These are phyloP conservation scores for Andrena bicolor DNA, from an alignment of 2,888 invertebrate species.

Conservation along the genomic window DNA sequence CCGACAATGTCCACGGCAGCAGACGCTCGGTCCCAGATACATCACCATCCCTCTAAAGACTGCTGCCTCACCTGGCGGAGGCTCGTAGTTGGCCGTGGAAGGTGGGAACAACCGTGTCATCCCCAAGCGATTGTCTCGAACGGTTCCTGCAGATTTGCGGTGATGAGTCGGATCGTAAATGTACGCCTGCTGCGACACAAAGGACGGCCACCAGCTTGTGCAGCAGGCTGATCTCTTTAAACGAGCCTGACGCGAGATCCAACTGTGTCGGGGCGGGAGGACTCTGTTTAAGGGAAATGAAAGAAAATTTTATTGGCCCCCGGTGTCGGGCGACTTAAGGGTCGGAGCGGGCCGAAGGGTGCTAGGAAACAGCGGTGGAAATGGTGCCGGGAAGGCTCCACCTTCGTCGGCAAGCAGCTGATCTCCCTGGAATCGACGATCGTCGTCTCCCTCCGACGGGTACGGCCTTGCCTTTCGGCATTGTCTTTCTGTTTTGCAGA, in stretches of 20 bases:
- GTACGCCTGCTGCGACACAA: conserved; percentile 32
- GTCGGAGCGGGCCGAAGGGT: neutral
- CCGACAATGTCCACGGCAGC: too few relatives aligned
- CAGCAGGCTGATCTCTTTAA: conserved; percentile 45
- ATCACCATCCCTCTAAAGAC: neutral
- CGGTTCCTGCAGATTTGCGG: conserved; percentile 51
- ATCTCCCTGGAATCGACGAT: conserved; percentile 28
- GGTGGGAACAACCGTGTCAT: conserved; percentile 58
- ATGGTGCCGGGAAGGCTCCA: neutral
- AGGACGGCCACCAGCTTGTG: conserved; percentile 59
- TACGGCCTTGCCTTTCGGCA: conserved; percentile 12
- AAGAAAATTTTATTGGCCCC: conserved; percentile 52
- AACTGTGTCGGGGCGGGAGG: neutral
- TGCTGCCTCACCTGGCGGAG: conserved; percentile 1
- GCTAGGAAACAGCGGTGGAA: conserved; percentile 23
- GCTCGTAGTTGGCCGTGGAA: neutral
- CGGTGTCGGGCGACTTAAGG: neutral
- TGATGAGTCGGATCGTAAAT: conserved; percentile 51
- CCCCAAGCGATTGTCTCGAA: conserved; percentile 44
- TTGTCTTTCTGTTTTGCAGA: conserved; percentile 61
- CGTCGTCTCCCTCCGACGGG: neutral
- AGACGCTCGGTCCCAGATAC: too few relatives aligned
- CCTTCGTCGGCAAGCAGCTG: conserved; percentile 17
- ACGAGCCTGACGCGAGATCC: neutral
- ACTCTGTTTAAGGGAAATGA: conserved; percentile 48